These are phyloP conservation scores for Dysmachus trigonus DNA, from an alignment of 2,888 invertebrate species.

Conservation along the genomic window DNA sequence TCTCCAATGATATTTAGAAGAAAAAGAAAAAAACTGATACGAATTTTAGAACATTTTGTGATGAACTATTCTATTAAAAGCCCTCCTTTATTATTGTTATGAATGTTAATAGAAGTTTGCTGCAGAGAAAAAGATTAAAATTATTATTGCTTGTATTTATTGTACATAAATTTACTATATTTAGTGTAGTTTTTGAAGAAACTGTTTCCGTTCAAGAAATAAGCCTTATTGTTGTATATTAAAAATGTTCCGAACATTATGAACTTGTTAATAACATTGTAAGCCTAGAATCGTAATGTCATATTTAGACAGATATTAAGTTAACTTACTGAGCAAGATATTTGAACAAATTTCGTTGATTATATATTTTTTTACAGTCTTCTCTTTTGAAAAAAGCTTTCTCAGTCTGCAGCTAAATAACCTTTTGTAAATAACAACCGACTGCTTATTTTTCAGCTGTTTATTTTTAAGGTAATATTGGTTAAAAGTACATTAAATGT, in stretches of 20 bases:
- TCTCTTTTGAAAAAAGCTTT: background rate
- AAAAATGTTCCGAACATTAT: background rate
- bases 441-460: background rate
- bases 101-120: background rate
- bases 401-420: background rate
- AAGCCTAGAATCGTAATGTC: background rate
- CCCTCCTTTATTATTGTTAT: background rate
- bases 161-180: background rate
- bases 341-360: constrained; percentile 20
- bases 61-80: background rate
- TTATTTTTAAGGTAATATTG: background rate
- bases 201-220: background rate
- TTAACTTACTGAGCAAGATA: background rate
- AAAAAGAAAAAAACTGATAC: constrained; percentile 8
- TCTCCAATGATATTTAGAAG: background rate
- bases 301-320: background rate
- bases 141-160: background rate
- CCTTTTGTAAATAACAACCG: background rate
- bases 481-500: background rate
- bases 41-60: background rate
- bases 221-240: constrained; percentile 40
- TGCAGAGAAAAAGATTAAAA: background rate
- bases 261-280: background rate
- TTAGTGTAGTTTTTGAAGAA: background rate
- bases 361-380: background rate